These are phyloP conservation scores for Drosophila ohnishii DNA, from an alignment of 1,140 invertebrate species.

Conservation along the genomic window DNA sequence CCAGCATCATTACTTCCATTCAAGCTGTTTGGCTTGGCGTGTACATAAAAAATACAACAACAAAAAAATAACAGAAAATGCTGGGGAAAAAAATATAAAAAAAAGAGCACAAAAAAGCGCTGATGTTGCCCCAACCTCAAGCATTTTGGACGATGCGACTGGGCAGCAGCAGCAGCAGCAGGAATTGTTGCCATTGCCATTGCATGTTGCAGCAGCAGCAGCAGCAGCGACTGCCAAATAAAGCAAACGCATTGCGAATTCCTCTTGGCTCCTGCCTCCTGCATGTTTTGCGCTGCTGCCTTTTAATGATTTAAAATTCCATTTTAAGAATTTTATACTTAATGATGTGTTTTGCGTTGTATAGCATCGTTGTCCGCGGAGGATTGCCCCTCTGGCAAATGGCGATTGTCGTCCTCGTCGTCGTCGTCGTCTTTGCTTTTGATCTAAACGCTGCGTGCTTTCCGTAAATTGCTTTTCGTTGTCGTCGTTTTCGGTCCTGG, in stretches of 20 bases:
- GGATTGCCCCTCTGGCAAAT: slow-evolving; percentile 49
- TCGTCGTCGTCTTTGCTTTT: slow-evolving; percentile 65
- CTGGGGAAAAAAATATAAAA: slow-evolving; percentile 18
- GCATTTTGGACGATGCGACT: slow-evolving; percentile 78
- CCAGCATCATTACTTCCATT: too few species aligned
- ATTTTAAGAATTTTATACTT: slow-evolving; percentile 84
- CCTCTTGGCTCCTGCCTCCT: slow-evolving; percentile 45
- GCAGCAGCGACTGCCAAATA: slow-evolving; percentile 69
- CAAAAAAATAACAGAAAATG: slow-evolving; percentile 30
- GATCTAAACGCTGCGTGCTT: slow-evolving; percentile 81
- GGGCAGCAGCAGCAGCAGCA: slow-evolving; percentile 42
- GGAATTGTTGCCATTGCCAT: slow-evolving; percentile 70
- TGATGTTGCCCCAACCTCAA: slow-evolving; percentile 59
- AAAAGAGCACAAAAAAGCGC: slow-evolving; percentile 24
- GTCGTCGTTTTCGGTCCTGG: slow-evolving; percentile 53
- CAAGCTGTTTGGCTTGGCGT: too few species aligned
- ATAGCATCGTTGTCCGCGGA: slow-evolving; percentile 57
- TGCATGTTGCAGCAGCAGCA: slow-evolving; percentile 60
- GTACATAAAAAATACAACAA: slow-evolving; percentile 38
- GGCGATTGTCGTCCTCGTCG: slow-evolving; percentile 58
- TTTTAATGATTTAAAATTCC: slow-evolving; percentile 84
- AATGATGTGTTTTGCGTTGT: slow-evolving; percentile 83
- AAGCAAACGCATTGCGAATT: slow-evolving; percentile 82
- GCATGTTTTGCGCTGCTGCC: slow-evolving; percentile 56
- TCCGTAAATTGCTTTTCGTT: slow-evolving; percentile 82